Evolutionary conservation across 2,113 vertebrate genomes (phyloP), one percentile per base, ranked within the genome.

Genomic region (Chaenocephalus aceratus): DNA sequence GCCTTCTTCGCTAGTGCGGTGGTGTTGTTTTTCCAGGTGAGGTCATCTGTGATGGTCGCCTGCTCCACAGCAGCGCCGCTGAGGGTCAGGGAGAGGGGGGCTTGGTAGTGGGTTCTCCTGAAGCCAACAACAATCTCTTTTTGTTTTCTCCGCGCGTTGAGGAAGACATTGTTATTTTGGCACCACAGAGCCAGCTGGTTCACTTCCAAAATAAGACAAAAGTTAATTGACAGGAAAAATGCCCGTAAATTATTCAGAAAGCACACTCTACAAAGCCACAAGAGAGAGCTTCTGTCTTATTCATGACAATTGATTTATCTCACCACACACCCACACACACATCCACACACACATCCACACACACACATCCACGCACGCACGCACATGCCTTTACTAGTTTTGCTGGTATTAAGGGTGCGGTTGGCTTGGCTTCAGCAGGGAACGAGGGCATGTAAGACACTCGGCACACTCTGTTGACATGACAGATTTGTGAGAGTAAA

Each of bases 251-350:
- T 41, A 77, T 80, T 72, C 77, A 83, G 2, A 60, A 73, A 72
- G 58, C 53, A 56, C 51, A 30, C 30, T 53, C 23, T 51, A 52
- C 59, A 64, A 68, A 74, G 68, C 56, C 66, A 68, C 2, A 1
- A 36, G 66, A 61, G 26, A 23, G 69, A 53, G 76, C 65, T 66
- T 46, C 34, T 12, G n/a, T 46, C 75, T 75, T 58, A 63, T 69
- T 73, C 62, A 79, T 8, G 82, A 87, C 82, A 82, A 76, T 76
- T 73, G 70, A 86, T 86, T 80, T 72, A 86, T 83, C 21, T 30
- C 26, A 30, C 26, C 26, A 82, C 71, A 59, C 52, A 23, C 62
- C 46, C 36, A 7, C 36, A 36, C 36, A 30, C 62, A 41, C 36
- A 80, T 67, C 54, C 51, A 30, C 61, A 26, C 26, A 82, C 70